Evolutionary conservation across 2,113 vertebrate species (phyloP).

Genomic region (Bothrops jararaca): DNA sequence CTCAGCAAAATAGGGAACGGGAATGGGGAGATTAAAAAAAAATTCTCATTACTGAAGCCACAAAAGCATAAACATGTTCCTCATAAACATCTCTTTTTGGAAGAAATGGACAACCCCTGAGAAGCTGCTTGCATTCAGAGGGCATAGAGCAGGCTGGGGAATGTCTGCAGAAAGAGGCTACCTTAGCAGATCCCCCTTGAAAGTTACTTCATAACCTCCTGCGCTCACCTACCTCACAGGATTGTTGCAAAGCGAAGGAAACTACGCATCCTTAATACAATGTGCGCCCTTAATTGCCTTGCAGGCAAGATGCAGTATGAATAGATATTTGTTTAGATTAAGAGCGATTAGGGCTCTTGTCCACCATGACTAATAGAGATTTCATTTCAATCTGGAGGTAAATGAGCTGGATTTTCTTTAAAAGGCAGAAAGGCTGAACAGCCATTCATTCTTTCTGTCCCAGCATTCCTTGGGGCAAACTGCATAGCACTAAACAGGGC

Average conservation of each 20-base stretch:
- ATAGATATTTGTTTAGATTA: background rate
- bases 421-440: background rate
- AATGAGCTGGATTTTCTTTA: background rate
- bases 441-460: background rate
- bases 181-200: background rate
- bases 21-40: background rate
- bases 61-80: background rate
- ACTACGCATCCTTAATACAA: background rate
- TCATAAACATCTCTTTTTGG: background rate
- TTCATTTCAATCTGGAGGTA: background rate
- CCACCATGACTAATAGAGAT: background rate
- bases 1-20: background rate
- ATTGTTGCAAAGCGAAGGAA: background rate
- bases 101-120: background rate
- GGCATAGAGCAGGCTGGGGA: background rate
- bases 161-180: background rate
- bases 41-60: background rate
- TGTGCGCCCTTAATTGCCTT: background rate
- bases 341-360: background rate
- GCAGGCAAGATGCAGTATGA: background rate
- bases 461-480: background rate
- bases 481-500: background rate
- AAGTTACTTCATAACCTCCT: background rate
- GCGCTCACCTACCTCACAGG: background rate
- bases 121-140: background rate